Conservation (phyloP, 1,140 invertebrate species). For the Bombus difficillimus region DNA sequence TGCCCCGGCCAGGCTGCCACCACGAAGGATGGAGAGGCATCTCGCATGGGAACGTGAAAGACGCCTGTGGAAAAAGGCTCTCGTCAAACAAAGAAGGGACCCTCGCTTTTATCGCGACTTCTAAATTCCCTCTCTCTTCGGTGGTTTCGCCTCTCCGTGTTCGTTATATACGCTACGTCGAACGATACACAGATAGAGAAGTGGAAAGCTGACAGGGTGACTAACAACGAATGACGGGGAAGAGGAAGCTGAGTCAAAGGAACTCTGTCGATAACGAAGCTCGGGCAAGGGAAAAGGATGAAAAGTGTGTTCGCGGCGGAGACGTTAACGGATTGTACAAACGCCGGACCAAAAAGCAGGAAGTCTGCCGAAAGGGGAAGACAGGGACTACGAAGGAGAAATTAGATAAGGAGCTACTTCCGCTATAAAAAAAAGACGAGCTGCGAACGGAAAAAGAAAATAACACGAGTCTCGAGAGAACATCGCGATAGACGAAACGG, state of each 20-base stretch:
- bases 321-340: conserved; percentile 27
- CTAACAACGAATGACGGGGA: neutral
- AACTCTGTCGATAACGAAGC: conserved; percentile 23
- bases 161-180: neutral
- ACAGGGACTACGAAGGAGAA: neutral
- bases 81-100: conserved; percentile 58
- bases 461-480: conserved; percentile 25
- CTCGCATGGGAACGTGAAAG: conserved; percentile 46
- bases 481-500: conserved; percentile 24
- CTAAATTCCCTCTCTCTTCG: conserved; percentile 15
- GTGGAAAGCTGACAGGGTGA: neutral
- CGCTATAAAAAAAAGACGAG: neutral
- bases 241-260: neutral
- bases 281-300: neutral
- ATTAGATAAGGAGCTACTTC: conserved; percentile 44
- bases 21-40: conserved; percentile 20
- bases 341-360: neutral
- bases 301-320: neutral
- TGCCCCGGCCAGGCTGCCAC: conserved; percentile 22
- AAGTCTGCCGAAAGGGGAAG: neutral
- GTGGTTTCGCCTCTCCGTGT: neutral
- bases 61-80: conserved; percentile 48
- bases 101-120: conserved; percentile 62
- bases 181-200: neutral
- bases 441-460: conserved; percentile 32